phyloP scores from a whole-genome alignment of 2,888 invertebrate genomes.

The Rotaria macrura region DNA sequence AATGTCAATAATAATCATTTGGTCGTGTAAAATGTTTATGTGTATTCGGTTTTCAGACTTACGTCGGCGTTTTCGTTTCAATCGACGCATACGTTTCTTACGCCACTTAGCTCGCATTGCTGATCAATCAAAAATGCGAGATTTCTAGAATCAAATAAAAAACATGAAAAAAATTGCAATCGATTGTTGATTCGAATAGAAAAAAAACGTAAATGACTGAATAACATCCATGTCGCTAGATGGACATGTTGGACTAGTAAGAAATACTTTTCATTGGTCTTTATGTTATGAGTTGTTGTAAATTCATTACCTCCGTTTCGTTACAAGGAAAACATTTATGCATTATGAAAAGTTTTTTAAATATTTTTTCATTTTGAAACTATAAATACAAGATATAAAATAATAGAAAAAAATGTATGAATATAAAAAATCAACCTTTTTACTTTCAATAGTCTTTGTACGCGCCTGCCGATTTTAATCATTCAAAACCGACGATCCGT shows the following conservation, averaged over 20 bases:
- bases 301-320: neutral
- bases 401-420: no score
- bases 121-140: slow-evolving; percentile 6
- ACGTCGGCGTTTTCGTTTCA: neutral
- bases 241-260: neutral
- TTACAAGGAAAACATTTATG: neutral
- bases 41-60: neutral
- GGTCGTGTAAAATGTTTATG: neutral
- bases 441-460: neutral
- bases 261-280: neutral
- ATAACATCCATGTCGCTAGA: neutral
- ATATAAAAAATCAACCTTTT: no score
- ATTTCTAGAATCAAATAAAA: neutral
- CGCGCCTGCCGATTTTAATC: neutral
- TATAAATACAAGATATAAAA: no score
- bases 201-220: neutral
- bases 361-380: no score
- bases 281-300: neutral
- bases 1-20: neutral
- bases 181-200: neutral
- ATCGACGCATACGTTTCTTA: neutral
- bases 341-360: neutral
- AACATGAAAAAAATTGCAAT: neutral
- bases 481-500: neutral
- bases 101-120: neutral